Evolutionary conservation across 2,797 vertebrate species (phyloP).

Genomic region (Acanthiza pusilla): DNA sequence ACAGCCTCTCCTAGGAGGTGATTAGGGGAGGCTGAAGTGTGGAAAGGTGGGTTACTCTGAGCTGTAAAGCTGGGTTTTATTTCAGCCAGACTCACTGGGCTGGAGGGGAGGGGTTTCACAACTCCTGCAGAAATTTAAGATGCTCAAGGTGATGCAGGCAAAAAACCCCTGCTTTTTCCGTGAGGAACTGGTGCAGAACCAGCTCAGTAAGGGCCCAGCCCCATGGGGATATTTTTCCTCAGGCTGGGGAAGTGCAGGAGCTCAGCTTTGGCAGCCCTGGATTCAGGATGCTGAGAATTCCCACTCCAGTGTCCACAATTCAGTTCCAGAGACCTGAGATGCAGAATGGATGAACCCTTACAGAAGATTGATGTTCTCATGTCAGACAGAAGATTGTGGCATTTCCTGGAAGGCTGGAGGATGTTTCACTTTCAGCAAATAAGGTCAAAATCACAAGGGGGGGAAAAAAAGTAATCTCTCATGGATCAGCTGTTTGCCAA

Average conservation of each 20-base stretch:
- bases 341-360: background rate
- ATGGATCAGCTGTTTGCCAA: background rate
- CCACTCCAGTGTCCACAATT: background rate
- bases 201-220: background rate
- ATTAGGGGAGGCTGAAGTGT: fast-evolving
- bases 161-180: background rate
- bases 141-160: background rate
- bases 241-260: background rate
- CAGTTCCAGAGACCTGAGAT: background rate
- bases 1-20: background rate
- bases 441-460: background rate
- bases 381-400: background rate
- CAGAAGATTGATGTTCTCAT: background rate
- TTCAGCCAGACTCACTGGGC: background rate
- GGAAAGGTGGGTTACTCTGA: background rate
- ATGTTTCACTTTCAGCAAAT: conserved; percentile 12
- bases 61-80: background rate
- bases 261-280: background rate
- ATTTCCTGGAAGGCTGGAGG: background rate
- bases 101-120: background rate
- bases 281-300: background rate
- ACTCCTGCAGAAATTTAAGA: background rate
- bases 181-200: background rate
- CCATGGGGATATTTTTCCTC: background rate
- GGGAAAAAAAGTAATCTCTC: background rate